phyloP scores from a whole-genome alignment of 2,888 invertebrate species.

The Erebia palarica region DNA sequence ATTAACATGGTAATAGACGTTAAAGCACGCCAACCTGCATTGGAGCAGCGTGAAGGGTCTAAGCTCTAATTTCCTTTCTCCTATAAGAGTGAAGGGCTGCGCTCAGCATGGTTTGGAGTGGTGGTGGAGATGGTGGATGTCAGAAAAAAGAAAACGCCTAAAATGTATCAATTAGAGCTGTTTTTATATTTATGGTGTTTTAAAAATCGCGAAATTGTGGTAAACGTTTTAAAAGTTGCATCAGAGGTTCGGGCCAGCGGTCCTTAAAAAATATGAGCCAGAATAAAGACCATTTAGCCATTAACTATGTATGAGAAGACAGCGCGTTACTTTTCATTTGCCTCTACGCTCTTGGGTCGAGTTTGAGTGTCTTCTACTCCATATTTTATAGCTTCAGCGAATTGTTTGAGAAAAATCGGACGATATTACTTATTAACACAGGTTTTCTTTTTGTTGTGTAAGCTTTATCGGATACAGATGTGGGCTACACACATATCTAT shows the following conservation, averaged over 20 bases:
- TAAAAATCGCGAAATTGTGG: neutral
- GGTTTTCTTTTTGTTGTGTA: constrained; percentile 14
- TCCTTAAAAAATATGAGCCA: constrained; percentile 71
- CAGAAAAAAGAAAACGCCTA: neutral
- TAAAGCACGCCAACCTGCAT: too few relatives aligned
- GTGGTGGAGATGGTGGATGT: too few relatives aligned
- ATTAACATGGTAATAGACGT: too few relatives aligned
- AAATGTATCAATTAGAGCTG: too few relatives aligned
- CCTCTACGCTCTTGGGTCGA: constrained; percentile 57
- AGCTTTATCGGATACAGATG: neutral
- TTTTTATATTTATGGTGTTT: too few relatives aligned
- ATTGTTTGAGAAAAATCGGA: constrained; percentile 26
- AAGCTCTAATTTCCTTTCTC: too few relatives aligned
- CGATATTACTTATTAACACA: constrained; percentile 26
- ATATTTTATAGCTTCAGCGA: constrained; percentile 53
- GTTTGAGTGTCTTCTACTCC: constrained; percentile 60
- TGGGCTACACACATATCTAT: too few relatives aligned
- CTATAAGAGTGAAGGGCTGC: too few relatives aligned
- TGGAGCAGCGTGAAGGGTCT: too few relatives aligned
- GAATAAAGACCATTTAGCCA: constrained; percentile 64
- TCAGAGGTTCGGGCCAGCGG: constrained; percentile 58
- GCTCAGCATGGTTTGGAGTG: too few relatives aligned
- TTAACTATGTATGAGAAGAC: constrained; percentile 77
- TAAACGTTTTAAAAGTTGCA: neutral
- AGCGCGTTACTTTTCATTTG: constrained; percentile 78